These are phyloP conservation scores for Caerostris extrusa DNA, from an alignment of 1,140 invertebrate genomes.

Conservation along the genomic window DNA sequence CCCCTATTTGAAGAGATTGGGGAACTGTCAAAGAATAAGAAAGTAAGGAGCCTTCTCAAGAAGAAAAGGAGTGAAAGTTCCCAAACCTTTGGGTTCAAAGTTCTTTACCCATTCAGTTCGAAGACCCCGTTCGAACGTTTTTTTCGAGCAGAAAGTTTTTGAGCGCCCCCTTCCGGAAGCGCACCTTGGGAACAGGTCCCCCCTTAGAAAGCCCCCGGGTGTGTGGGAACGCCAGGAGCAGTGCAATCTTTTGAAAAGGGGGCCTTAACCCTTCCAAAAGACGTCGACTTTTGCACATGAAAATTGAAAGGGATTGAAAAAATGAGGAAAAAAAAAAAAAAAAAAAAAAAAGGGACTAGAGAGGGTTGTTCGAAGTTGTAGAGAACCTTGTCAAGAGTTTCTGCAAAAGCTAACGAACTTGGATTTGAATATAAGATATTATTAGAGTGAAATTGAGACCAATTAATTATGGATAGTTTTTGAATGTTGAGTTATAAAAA, in stretches of 20 bases:
- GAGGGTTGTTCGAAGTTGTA: background rate
- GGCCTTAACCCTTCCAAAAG: slow-evolving; percentile 60
- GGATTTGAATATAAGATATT: background rate
- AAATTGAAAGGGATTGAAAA: slow-evolving; percentile 8
- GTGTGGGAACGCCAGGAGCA: slow-evolving; percentile 60
- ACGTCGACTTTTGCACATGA: slow-evolving; percentile 41
- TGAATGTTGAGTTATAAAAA: background rate
- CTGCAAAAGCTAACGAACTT: slow-evolving; percentile 1
- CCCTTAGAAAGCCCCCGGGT: slow-evolving; percentile 24
- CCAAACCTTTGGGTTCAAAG: slow-evolving; percentile 63
- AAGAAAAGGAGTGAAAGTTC: slow-evolving; percentile 50
- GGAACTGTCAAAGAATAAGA: slow-evolving; percentile 14
- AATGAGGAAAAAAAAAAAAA: background rate
- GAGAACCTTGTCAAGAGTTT: background rate
- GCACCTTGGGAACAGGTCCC: slow-evolving; percentile 74
- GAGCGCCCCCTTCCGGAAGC: slow-evolving; percentile 57
- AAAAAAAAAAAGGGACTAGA: slow-evolving; percentile 22
- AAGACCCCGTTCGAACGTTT: slow-evolving; percentile 65
- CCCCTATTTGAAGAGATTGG: background rate
- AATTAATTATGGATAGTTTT: background rate
- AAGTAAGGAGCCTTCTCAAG: background rate
- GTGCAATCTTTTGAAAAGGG: slow-evolving; percentile 68
- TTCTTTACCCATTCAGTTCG: slow-evolving; percentile 63
- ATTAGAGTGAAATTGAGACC: background rate
- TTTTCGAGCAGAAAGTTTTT: slow-evolving; percentile 49